A percentile compares a stretch with the other conserved stretches of the same genome.
phyloP scores from a whole-genome alignment of 92 coral and sea anemone genomes.

The Chrysogorgia sp. region DNA sequence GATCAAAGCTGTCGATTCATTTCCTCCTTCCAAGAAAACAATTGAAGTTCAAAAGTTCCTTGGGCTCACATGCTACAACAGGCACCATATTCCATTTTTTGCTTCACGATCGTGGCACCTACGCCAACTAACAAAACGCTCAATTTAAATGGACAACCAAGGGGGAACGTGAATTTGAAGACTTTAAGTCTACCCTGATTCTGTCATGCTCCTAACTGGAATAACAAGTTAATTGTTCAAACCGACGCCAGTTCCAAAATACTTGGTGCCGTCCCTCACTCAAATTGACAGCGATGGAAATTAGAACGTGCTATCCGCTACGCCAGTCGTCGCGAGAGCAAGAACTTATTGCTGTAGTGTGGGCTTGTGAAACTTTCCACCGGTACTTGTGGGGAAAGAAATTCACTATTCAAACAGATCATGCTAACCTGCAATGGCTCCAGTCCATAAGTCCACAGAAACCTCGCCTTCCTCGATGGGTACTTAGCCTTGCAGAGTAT shows the following conservation, averaged over 20 bases:
- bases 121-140: background rate
- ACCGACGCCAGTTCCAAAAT: background rate
- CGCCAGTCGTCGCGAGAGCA: background rate
- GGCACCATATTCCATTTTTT: background rate
- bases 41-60: background rate
- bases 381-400: no score
- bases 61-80: background rate
- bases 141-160: background rate
- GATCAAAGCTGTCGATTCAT: background rate
- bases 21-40: background rate
- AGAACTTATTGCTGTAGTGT: background rate
- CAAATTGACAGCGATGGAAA: background rate
- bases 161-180: background rate
- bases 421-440: background rate
- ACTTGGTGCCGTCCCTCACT: background rate
- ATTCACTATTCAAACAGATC: no score
- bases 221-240: background rate
- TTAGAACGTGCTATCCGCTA: background rate
- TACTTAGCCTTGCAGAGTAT: background rate
- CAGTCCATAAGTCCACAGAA: background rate
- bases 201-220: background rate
- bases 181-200: background rate
- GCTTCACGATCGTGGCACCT: background rate
- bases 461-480: background rate
- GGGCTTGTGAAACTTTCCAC: no score